phyloP scores from a whole-genome alignment of 2,888 invertebrate genomes.

The Rhagonycha fulva region DNA sequence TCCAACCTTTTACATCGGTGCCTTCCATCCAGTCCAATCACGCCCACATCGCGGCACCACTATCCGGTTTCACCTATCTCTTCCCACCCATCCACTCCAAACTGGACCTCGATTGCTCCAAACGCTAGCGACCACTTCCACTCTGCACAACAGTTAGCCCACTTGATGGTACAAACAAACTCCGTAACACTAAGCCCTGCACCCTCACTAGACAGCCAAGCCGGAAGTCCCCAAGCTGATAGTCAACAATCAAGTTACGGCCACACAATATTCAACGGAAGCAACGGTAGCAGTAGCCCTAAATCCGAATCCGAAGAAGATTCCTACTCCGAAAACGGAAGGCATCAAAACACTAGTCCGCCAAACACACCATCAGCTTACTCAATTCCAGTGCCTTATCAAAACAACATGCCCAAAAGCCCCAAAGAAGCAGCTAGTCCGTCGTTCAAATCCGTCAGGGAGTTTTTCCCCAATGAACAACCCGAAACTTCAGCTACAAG shows the following conservation, averaged over 20 bases:
- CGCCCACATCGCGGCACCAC: slow-evolving; percentile 75
- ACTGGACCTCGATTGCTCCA: slow-evolving; percentile 63
- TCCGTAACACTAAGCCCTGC: slow-evolving; percentile 91
- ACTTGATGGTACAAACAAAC: slow-evolving; percentile 76
- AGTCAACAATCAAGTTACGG: slow-evolving; percentile 47
- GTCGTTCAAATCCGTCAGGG: slow-evolving; percentile 60
- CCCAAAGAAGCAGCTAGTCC: slow-evolving; percentile 61
- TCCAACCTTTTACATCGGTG: slow-evolving; percentile 78
- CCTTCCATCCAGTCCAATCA: slow-evolving; percentile 80
- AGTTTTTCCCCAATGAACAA: slow-evolving; percentile 80
- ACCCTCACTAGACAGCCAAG: slow-evolving; percentile 85
- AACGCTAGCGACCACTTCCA: slow-evolving; percentile 50
- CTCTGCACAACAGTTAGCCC: slow-evolving; percentile 68
- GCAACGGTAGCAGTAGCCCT: slow-evolving; percentile 65
- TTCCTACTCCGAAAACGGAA: slow-evolving; percentile 53
- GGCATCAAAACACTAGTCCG: slow-evolving; percentile 55
- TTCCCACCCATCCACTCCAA: slow-evolving; percentile 80
- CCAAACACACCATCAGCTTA: slow-evolving; percentile 60
- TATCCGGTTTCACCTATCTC: slow-evolving; percentile 77
- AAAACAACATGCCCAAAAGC: slow-evolving; percentile 64
- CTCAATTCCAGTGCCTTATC: slow-evolving; percentile 57
- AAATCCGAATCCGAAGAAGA: slow-evolving; percentile 86
- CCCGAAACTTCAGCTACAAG: slow-evolving; percentile 83
- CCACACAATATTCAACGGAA: slow-evolving; percentile 53
- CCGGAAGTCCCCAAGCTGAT: slow-evolving; percentile 81